Conservation (phyloP, 37 sponge, comb jelly and placozoan genomes). For the Hexactinellida sp. region DNA sequence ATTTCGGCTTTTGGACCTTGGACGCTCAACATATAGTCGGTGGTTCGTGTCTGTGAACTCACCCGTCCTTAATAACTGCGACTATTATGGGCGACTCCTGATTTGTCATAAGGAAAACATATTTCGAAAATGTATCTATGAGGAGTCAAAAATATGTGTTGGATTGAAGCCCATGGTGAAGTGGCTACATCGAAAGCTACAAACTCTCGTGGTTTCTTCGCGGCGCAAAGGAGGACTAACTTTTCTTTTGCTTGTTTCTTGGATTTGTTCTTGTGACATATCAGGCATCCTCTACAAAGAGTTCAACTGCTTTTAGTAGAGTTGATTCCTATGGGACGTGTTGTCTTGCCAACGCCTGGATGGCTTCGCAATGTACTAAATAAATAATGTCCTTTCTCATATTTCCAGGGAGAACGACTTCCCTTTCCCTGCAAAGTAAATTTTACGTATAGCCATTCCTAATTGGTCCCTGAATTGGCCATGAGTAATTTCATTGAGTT, state of each 20-base stretch:
- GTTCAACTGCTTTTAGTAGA: too few relatives aligned
- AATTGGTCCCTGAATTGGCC: too few relatives aligned
- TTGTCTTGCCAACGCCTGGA: too few relatives aligned
- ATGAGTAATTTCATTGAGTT: too few relatives aligned
- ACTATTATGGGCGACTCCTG: not conserved
- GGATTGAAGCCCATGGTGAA: not conserved
- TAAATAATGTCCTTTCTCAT: too few relatives aligned
- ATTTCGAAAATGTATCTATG: not conserved
- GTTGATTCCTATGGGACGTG: too few relatives aligned
- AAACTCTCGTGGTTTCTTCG: too few relatives aligned
- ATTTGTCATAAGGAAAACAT: not conserved
- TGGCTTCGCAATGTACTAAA: too few relatives aligned
- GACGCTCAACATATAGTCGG: not conserved
- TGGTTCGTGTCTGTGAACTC: not conserved
- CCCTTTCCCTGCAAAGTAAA: too few relatives aligned
- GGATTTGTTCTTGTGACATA: not conserved
- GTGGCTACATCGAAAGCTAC: too few relatives aligned
- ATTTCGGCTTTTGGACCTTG: not conserved
- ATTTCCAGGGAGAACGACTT: too few relatives aligned
- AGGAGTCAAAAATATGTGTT: not conserved
- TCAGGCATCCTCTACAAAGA: not conserved
- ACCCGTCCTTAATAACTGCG: not conserved
- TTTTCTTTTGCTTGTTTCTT: not conserved
- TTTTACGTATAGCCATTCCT: too few relatives aligned
- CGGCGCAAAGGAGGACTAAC: not conserved